Percentiles rank a stretch among this genome's conserved stretches.
Conservation (phyloP, 35 echinoderm and acorn worm genomes). For the Apostichopus japonicus region DNA sequence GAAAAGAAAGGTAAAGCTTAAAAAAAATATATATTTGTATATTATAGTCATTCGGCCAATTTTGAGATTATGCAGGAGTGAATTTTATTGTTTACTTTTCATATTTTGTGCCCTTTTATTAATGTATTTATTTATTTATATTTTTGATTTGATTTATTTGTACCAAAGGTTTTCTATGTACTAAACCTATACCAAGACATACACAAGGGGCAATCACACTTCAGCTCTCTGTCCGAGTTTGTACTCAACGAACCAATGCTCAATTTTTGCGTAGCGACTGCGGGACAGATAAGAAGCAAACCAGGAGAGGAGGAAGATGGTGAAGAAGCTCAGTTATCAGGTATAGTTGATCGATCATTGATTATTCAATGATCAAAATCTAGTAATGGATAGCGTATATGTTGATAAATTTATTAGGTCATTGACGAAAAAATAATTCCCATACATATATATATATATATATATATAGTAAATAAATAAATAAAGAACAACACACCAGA, state of each 20-base stretch:
- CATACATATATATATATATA: no score
- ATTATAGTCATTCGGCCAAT: background rate
- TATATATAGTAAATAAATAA: no score
- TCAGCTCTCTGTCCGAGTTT: constrained; percentile 88
- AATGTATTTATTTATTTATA: background rate
- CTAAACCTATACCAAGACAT: constrained; percentile 81
- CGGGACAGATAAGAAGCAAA: constrained; percentile 70
- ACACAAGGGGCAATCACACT: constrained; percentile 71
- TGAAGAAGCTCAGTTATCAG: constrained; percentile 72
- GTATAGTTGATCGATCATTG: background rate
- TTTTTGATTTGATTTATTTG: background rate
- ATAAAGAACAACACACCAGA: no score
- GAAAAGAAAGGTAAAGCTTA: constrained; percentile 83
- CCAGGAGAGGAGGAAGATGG: constrained; percentile 62
- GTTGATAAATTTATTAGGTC: background rate
- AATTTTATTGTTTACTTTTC: background rate
- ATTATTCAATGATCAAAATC: background rate
- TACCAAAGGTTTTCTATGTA: constrained; percentile 79
- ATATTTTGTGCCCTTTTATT: background rate
- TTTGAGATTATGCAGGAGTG: background rate
- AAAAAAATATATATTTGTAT: background rate
- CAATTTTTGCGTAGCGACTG: constrained; percentile 84
- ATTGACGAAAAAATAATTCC: background rate
- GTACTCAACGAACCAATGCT: constrained; percentile 87
- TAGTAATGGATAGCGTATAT: background rate